These are phyloP conservation scores for Austrolebias charrua DNA, from an alignment of 2,797 vertebrate species.

Conservation along the genomic window DNA sequence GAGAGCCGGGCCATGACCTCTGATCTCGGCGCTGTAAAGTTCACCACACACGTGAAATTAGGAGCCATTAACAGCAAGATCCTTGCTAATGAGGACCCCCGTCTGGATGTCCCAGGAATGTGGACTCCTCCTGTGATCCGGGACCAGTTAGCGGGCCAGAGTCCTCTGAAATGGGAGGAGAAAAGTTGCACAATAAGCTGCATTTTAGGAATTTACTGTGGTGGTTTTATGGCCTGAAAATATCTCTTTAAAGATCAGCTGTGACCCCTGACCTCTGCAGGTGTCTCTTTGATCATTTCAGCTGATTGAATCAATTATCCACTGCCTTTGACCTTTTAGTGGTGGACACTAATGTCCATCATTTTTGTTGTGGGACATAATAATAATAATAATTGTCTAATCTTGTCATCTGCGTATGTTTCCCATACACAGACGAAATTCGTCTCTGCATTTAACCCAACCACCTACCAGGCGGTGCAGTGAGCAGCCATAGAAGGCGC, in stretches of 20 bases:
- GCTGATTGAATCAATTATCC: no score
- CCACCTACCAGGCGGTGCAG: no score
- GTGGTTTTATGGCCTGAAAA: background rate
- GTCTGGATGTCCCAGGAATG: conserved; percentile 66
- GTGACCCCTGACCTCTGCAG: background rate
- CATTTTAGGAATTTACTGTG: conserved; percentile 21
- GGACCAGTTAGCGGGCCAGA: conserved; percentile 25
- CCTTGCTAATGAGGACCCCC: conserved; percentile 75
- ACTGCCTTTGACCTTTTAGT: no score
- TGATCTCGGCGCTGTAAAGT: conserved; percentile 60
- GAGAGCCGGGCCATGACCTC: conserved; percentile 64
- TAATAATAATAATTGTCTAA: no score
- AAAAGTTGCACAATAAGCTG: conserved; percentile 22
- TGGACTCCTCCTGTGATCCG: conserved; percentile 34
- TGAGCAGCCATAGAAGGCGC: no score
- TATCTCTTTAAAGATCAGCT: conserved; percentile 5
- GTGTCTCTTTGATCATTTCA: background rate
- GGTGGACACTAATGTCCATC: background rate
- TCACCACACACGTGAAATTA: conserved; percentile 74
- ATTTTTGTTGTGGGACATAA: background rate
- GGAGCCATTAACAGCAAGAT: conserved; percentile 70
- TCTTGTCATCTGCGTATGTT: no score
- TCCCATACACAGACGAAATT: no score
- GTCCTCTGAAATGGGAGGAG: conserved; percentile 21
- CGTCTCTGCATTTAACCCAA: no score